Percentiles rank a stretch among this genome's conserved stretches.
These are phyloP conservation scores for Meriones unguiculatus DNA, from an alignment of 2,113 vertebrate genomes.

Conservation along the genomic window DNA sequence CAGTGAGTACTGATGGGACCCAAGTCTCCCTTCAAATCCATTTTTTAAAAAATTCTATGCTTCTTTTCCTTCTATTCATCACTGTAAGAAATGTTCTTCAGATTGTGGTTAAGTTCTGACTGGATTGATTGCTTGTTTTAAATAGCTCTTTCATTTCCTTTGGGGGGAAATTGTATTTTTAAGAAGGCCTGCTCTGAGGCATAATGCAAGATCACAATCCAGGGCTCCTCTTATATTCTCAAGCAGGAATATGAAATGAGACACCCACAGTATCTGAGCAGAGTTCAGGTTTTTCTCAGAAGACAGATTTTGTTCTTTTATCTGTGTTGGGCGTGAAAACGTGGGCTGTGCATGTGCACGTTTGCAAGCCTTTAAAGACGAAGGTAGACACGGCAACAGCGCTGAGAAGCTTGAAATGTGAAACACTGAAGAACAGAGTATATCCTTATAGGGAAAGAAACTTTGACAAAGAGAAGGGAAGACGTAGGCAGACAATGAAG, in stretches of 20 bases:
- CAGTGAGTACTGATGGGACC: conserved; percentile 64
- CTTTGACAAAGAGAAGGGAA: not conserved
- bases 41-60: conserved; percentile 56
- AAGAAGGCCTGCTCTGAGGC: conserved; percentile 63
- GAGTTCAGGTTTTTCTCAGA: conserved; percentile 62
- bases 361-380: conserved; percentile 5
- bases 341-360: not conserved
- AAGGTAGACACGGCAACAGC: not conserved
- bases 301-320: conserved; percentile 59
- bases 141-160: conserved; percentile 77
- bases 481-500: conserved; percentile 43
- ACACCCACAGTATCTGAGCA: conserved; percentile 68
- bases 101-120: conserved; percentile 66
- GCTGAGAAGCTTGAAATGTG: conserved; percentile 1
- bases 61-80: conserved; percentile 72
- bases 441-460: conserved; percentile 60
- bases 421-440: conserved; percentile 33
- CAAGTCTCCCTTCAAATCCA: conserved; percentile 70
- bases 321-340: not conserved
- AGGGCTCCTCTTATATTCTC: conserved; percentile 59
- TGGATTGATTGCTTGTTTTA: conserved; percentile 79
- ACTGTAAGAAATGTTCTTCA: conserved; percentile 70
- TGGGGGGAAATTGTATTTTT: conserved; percentile 67
- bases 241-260: conserved; percentile 70
- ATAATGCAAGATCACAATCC: conserved; percentile 51